Evolutionary conservation across 2,113 vertebrate genomes (phyloP).

Genomic region (Clarias batrachus): DNA sequence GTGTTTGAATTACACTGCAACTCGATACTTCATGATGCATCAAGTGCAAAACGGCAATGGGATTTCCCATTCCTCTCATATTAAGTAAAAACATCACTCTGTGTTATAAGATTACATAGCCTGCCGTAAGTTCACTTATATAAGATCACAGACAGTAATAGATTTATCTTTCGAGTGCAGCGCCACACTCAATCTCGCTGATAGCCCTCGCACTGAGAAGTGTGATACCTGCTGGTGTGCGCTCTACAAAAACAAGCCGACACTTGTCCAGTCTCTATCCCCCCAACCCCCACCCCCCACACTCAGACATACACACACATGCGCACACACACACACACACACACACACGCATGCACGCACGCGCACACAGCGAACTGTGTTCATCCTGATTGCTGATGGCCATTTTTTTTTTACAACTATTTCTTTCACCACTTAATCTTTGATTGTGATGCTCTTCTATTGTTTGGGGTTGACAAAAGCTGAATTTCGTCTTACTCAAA

Average conservation of each 20-base stretch:
- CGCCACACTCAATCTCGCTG: conserved; percentile 48
- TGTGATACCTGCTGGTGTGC: conserved; percentile 40
- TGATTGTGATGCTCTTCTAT: conserved; percentile 71
- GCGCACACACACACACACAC: not conserved
- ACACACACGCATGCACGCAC: conserved; percentile 8
- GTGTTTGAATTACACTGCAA: conserved; percentile 51
- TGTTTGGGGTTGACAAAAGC: conserved; percentile 68
- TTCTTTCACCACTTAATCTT: conserved; percentile 67
- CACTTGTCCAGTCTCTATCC: conserved; percentile 45
- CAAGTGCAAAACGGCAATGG: conserved; percentile 53
- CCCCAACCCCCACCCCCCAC: conserved; percentile 6
- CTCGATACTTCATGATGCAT: conserved; percentile 52
- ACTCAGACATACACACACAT: conserved; percentile 4
- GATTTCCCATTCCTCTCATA: conserved; percentile 52
- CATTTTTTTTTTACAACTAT: conserved; percentile 68
- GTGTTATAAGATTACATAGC: conserved; percentile 50
- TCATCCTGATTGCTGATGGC: conserved; percentile 69
- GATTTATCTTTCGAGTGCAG: conserved; percentile 44
- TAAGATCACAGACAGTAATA: conserved; percentile 48
- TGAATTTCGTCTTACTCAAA: conserved; percentile 64
- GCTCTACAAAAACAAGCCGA: conserved; percentile 57
- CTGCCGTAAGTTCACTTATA: conserved; percentile 50
- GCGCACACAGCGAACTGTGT: conserved; percentile 48
- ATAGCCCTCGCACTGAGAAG: conserved; percentile 48
- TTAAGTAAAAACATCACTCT: conserved; percentile 55